Evolutionary conservation across 2,888 invertebrate genomes (phyloP).

Genomic region (Chrysomela aeneicollis): DNA sequence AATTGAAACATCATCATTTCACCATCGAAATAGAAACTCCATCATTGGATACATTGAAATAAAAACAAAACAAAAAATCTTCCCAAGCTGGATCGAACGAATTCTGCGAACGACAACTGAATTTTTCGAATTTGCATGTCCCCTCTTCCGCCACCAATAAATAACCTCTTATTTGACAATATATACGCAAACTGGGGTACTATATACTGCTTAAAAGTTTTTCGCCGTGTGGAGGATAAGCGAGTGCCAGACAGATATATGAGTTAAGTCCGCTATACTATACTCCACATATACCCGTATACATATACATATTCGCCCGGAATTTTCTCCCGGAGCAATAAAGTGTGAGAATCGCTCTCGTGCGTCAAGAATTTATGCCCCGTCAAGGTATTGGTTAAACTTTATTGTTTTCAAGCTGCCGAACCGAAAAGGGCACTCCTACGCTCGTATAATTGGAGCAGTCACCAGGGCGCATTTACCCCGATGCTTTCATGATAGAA

Average conservation of each 20-base stretch:
- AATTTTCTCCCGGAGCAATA: slow-evolving; percentile 47
- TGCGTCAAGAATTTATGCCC: slow-evolving; percentile 46
- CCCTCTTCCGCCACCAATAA: slow-evolving; percentile 45
- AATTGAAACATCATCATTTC: no score
- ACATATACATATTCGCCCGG: slow-evolving; percentile 40
- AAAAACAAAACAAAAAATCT: no score
- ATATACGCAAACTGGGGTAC: slow-evolving; percentile 46
- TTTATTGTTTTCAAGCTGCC: slow-evolving; percentile 26
- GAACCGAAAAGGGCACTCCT: neutral
- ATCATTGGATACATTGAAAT: no score
- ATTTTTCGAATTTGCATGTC: slow-evolving; percentile 42
- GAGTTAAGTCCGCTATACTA: slow-evolving; percentile 50
- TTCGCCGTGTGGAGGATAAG: slow-evolving; percentile 46
- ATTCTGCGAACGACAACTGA: slow-evolving; percentile 37
- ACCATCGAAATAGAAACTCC: no score
- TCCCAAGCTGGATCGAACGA: slow-evolving; percentile 4
- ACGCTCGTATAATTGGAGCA: neutral
- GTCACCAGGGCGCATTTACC: no score
- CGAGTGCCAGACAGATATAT: slow-evolving; percentile 51
- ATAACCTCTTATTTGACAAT: slow-evolving; percentile 48
- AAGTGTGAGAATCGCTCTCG: slow-evolving; percentile 49
- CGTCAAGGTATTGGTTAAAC: slow-evolving; percentile 44
- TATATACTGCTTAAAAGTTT: slow-evolving; percentile 51
- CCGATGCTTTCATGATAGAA: no score
- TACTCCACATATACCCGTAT: slow-evolving; percentile 44